phyloP scores from a whole-genome alignment of 2,797 vertebrate genomes.

The Leptatherina wallacei region DNA sequence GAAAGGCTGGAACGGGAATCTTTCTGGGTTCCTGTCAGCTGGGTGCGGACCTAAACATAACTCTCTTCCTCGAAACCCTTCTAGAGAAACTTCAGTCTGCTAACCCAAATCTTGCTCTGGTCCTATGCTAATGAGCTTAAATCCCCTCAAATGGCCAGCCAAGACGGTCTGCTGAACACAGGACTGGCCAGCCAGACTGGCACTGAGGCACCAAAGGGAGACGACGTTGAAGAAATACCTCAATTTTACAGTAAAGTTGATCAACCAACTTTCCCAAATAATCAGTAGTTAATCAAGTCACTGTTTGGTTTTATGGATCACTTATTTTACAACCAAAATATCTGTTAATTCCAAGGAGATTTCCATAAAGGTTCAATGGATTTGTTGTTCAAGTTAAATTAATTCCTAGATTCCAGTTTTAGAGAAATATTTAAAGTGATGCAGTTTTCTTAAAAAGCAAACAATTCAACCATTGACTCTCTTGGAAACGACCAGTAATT shows the following conservation, averaged over 20 bases:
- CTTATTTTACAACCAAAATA: neutral
- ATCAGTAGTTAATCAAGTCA: neutral
- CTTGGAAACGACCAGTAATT: neutral
- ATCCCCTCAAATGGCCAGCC: slow-evolving; percentile 15
- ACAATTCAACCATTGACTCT: neutral
- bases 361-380: neutral
- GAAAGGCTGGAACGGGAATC: slow-evolving; percentile 90
- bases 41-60: slow-evolving; percentile 87
- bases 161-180: slow-evolving; percentile 24
- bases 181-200: slow-evolving; percentile 23
- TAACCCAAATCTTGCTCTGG: slow-evolving; percentile 28
- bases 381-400: neutral
- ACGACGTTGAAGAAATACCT: slow-evolving; percentile 48
- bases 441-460: neutral
- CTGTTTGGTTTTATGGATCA: slow-evolving; percentile 14
- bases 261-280: slow-evolving; percentile 24
- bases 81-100: slow-evolving; percentile 20
- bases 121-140: slow-evolving; percentile 15
- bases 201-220: slow-evolving; percentile 37
- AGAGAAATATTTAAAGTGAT: neutral
- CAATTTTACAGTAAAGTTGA: slow-evolving; percentile 26
- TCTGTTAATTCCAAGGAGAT: no score
- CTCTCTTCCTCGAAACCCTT: neutral
- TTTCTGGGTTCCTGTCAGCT: slow-evolving; percentile 91
- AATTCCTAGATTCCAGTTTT: no score